Percentiles rank a stretch among this genome's conserved stretches.
These are phyloP conservation scores for Yponomeuta evonymella DNA, from an alignment of 2,888 invertebrate genomes.

Conservation along the genomic window DNA sequence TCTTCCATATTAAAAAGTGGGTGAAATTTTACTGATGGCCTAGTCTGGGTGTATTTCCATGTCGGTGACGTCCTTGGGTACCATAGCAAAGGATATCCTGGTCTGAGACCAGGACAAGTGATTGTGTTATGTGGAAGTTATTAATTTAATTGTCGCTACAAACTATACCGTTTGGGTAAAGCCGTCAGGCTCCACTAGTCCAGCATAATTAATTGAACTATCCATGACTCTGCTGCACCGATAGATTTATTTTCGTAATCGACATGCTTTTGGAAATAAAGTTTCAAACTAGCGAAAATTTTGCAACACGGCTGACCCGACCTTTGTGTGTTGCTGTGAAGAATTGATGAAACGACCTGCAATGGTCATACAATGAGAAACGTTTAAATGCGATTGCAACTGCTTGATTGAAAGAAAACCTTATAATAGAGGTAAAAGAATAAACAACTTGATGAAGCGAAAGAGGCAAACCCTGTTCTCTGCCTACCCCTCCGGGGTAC, in stretches of 20 bases:
- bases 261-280: not conserved
- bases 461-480: not conserved
- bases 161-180: not conserved
- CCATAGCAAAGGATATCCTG: no score
- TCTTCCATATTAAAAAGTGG: no score
- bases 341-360: not conserved
- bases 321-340: not conserved
- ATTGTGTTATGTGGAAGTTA: no score
- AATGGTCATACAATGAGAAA: not conserved
- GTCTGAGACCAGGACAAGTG: no score
- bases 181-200: not conserved
- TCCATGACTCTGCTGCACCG: not conserved
- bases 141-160: not conserved
- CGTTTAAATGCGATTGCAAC: not conserved
- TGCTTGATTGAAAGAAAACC: no score
- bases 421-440: no score
- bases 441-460: not conserved
- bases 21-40: no score
- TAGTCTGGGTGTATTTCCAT: no score
- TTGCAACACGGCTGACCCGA: not conserved
- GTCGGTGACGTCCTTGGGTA: no score
- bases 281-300: not conserved
- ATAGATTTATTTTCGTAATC: not conserved
- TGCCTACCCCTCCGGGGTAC: no score
- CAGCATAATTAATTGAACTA: not conserved